Evolutionary conservation across 1,140 invertebrate genomes (phyloP).

Genomic region (Polypedilum vanderplanki): DNA sequence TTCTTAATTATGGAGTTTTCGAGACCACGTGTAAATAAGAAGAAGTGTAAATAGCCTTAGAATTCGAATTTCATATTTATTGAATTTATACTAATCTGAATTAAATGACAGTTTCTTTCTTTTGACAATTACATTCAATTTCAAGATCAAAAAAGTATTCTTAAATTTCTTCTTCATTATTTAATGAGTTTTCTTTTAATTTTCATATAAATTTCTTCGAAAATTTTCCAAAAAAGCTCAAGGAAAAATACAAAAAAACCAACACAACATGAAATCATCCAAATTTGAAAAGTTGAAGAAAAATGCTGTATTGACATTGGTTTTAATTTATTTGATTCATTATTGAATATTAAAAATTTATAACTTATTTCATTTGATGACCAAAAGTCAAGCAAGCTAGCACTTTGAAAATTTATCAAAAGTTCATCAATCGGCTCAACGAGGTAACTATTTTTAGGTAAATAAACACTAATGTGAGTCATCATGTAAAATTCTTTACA

Average conservation of each 20-base stretch:
- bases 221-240: background rate
- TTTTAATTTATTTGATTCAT: background rate
- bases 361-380: background rate
- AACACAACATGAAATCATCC: background rate
- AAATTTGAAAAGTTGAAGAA: conserved; percentile 1
- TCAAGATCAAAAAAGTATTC: too few relatives aligned
- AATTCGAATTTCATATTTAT: too few relatives aligned
- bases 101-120: too few relatives aligned
- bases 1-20: too few relatives aligned
- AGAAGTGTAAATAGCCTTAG: too few relatives aligned
- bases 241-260: background rate
- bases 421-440: background rate
- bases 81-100: too few relatives aligned
- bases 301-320: background rate
- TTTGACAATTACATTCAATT: too few relatives aligned
- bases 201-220: too few relatives aligned
- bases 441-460: background rate
- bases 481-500: background rate
- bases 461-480: background rate
- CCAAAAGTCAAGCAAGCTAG: background rate
- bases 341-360: background rate
- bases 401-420: background rate
- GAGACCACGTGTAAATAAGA: too few relatives aligned
- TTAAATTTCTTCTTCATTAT: too few relatives aligned
- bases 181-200: too few relatives aligned